Conservation (phyloP, 2,797 vertebrate genomes). For the Diceros bicornis region DNA sequence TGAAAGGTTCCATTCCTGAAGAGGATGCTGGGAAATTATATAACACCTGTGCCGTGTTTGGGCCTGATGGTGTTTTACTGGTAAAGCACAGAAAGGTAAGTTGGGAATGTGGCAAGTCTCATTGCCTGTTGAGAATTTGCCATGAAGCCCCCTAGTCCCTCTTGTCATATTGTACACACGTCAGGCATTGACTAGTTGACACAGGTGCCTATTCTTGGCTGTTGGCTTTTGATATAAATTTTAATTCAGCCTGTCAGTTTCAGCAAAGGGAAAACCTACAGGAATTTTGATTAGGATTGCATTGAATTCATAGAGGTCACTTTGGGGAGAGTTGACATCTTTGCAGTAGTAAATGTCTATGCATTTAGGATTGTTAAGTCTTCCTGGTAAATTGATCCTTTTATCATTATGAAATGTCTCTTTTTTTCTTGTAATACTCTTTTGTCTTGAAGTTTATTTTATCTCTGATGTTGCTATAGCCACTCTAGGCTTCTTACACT, state of each 20-base stretch:
- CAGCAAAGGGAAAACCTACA: constrained; percentile 9
- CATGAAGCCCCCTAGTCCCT: neutral
- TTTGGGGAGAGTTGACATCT: neutral
- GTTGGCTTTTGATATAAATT: constrained; percentile 32
- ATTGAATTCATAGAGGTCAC: neutral
- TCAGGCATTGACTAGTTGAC: neutral
- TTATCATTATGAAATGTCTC: neutral
- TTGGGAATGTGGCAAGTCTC: constrained; percentile 72
- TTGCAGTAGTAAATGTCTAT: neutral
- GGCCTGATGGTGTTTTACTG: constrained; percentile 94
- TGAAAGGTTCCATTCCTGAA: constrained; percentile 97
- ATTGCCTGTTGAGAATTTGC: neutral
- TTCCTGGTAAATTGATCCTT: neutral
- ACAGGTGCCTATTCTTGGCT: neutral
- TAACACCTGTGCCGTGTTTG: constrained; percentile 96
- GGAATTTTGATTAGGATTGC: constrained; percentile 17
- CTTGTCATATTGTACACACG: neutral
- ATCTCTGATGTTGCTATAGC: neutral
- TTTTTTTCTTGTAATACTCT: neutral
- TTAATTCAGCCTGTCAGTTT: constrained; percentile 12
- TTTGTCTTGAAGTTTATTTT: neutral
- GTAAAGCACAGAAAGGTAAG: constrained; percentile 97
- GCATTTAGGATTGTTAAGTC: neutral
- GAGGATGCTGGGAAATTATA: constrained; percentile 95
- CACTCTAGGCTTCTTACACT: neutral